Percentiles rank a stretch among this genome's conserved stretches.
Evolutionary conservation across 2,113 vertebrate species (phyloP).

Genomic region (Percina caprodes): DNA sequence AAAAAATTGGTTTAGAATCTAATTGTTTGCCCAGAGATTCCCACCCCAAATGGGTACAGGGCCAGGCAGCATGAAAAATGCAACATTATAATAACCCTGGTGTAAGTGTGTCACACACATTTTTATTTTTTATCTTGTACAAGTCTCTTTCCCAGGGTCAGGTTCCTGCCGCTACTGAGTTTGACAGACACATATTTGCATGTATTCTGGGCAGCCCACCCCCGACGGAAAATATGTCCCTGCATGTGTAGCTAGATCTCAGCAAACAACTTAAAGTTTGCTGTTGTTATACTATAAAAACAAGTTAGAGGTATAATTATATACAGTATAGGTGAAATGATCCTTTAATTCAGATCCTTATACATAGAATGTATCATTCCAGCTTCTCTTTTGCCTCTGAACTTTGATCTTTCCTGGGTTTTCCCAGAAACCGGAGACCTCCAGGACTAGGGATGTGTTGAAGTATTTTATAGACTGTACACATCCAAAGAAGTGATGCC

Average conservation of each 20-base stretch:
- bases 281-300: neutral
- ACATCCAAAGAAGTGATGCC: conserved; percentile 36
- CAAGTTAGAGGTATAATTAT: neutral
- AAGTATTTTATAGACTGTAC: conserved; percentile 51
- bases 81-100: too few relatives aligned
- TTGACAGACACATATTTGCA: neutral
- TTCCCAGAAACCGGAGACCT: conserved; percentile 31
- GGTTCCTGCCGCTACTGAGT: too few relatives aligned
- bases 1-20: too few relatives aligned
- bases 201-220: neutral
- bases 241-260: neutral
- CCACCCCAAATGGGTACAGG: too few relatives aligned
- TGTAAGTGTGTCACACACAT: too few relatives aligned
- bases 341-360: neutral
- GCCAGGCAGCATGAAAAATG: too few relatives aligned
- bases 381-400: neutral
- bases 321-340: neutral
- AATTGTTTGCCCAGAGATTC: too few relatives aligned
- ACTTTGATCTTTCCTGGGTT: conserved; percentile 1
- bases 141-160: too few relatives aligned
- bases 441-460: neutral
- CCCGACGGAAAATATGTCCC: neutral
- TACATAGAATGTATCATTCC: neutral
- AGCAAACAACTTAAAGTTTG: neutral
- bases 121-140: too few relatives aligned